Base-by-base conservation (phyloP, 2,888 invertebrate genomes). In the Nomada ruficornis region DNA sequence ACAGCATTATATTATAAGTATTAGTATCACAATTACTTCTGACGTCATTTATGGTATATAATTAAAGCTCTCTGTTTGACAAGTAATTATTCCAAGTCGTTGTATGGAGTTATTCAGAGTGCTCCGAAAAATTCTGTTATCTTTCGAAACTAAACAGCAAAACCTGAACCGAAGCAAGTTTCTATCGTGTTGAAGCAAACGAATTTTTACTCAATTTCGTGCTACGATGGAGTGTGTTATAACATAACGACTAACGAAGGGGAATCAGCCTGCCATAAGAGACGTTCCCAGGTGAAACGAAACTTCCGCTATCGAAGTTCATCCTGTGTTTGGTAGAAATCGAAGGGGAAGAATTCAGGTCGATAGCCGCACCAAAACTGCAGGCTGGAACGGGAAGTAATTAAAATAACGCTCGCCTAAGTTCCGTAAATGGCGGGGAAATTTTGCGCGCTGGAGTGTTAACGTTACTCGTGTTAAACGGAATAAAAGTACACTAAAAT, bases 341-440 rank as follows among this genome's bases (percentile, higher is more conserved):
- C 50, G 69, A 29, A 26, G 60, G 59, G 67, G 60, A 36, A 69
- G 60, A 74, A 85, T 85, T 63, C 72, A 71, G 80, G 64, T 75
- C 75, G 77, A 72, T 82, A 50, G 75, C 50, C 57, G 55, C 13
- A 57, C 54, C 62, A 52, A 70, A 50, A 54, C 52, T 52, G 68
- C 15, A 42, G 47, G 29, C 13, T 67, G 26, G 57, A 80, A 62
- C 77, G 76, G 84, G 86, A 86, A 84, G 81, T 81, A 84, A 86
- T 86, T 78, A 81, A 74, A 76, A 74, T 63, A 77, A 65, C 44
- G 60, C 36, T 62, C 52, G 55, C 79, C 10, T 26, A 54, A 23
- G 15, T 65, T 65, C 78, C 77, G 50, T 65, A 74, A 80, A 52
- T 23, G 74, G 72, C 54, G 57, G 18, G 44, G 15, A 26, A 74